A percentile compares a stretch with the other conserved stretches of the same genome.
Conservation (phyloP, 37 sponge, comb jelly and placozoan species). For the Geodia barretti region DNA sequence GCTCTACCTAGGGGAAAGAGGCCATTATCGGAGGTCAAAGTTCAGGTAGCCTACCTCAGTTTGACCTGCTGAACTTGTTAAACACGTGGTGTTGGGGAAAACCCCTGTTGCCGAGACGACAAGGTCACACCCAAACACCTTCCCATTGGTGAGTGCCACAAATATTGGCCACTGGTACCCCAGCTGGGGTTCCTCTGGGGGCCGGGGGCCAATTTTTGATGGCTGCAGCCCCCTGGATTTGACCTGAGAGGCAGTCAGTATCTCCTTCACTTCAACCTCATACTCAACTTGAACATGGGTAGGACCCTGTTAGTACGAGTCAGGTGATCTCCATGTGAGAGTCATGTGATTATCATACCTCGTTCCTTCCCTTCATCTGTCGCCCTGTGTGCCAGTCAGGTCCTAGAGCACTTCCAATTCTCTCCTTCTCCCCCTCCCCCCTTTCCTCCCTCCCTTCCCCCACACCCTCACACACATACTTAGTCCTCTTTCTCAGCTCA, state of each 20-base stretch:
- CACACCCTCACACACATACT: slow-evolving; percentile 44
- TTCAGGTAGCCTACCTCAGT: not conserved
- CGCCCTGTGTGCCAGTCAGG: slow-evolving; percentile 92
- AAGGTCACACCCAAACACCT: slow-evolving; percentile 85
- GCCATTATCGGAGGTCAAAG: not conserved
- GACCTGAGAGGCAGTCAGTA: slow-evolving; percentile 29
- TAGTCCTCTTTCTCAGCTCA: slow-evolving; percentile 62
- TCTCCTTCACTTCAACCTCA: slow-evolving; percentile 63
- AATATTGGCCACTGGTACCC: slow-evolving; percentile 70
- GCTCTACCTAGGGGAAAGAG: slow-evolving; percentile 1
- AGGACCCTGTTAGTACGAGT: slow-evolving; percentile 14
- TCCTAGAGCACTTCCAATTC: slow-evolving; percentile 88
- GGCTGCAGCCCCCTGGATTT: not conserved
- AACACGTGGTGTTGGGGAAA: slow-evolving; percentile 42
- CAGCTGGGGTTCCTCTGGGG: slow-evolving; percentile 9
- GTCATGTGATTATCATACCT: not conserved
- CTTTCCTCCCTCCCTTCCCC: slow-evolving; percentile 3
- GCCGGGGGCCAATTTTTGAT: not conserved
- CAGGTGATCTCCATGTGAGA: not conserved
- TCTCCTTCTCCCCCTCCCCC: not conserved
- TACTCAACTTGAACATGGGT: slow-evolving; percentile 85
- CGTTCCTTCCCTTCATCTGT: slow-evolving; percentile 49
- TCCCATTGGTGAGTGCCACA: slow-evolving; percentile 86
- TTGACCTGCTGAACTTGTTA: not conserved
- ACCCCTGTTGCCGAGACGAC: slow-evolving; percentile 97